Base-by-base conservation (phyloP, 2,888 invertebrate species). In the Pterobdella sp. region DNA sequence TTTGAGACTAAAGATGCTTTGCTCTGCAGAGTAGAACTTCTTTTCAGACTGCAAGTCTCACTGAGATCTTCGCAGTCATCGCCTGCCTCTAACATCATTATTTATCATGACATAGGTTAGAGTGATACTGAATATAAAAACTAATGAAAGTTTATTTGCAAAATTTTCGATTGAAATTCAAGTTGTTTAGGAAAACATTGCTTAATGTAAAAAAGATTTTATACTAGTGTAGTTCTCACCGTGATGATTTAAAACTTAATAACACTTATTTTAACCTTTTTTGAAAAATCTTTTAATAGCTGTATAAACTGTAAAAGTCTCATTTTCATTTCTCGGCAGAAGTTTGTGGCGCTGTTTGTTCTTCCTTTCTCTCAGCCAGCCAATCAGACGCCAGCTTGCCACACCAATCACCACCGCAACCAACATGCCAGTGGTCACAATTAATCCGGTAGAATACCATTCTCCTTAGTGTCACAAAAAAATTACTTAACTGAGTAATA, bases 11-110 rank as follows among this genome's bases (percentile, higher is more conserved):
- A 37, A 56, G 75, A 74, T 26, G 72, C 64, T 18, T 72, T 75
- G 66, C 76, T 76, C 26, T 73, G 71, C 29, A 73, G 68, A 32
- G 75, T 76, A 26, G 76, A 75, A 34, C 72, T 72, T 35, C 76
- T 74, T 72, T 76, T 75, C 71, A 76, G 52, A 1, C 32, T 31
- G 49, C 29, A n/a, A 10, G 42, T 52, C 1, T 71, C 71, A 22
- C 36, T 37, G 36, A 35, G 14, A 0, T 71, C 71, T 4, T 69
- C 69, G 4, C 18, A 26, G 67, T 26, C n/a, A n/a, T 67, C 26
- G 37, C n/a, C 60, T 26, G 3, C 60, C 60, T 56, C 26, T 14
- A 42, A 42, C 22, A 14, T 42, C 22, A 42, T 42, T 14, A 42
- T 42, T 42, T 42, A 42, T 42, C 22, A 42, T 42, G 7, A 7